phyloP scores from a whole-genome alignment of 2,888 invertebrate genomes.

The Noctua fimbriata region DNA sequence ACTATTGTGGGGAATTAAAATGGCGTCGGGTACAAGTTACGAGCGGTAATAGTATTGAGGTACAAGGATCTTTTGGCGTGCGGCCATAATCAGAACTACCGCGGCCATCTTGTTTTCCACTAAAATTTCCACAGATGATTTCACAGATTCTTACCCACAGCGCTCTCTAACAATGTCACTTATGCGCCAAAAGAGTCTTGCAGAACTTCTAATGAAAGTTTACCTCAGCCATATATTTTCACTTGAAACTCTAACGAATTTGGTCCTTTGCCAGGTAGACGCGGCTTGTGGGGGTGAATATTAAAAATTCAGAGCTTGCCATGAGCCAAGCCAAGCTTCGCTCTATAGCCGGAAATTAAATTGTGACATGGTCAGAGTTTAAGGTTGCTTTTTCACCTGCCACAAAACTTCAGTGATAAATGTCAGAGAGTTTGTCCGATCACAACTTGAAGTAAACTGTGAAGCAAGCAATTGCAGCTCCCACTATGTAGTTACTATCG shows the following conservation, averaged over 20 bases:
- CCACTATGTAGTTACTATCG: not conserved
- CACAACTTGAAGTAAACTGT: not conserved
- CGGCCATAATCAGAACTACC: not conserved
- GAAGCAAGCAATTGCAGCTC: not conserved
- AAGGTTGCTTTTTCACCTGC: conserved; percentile 14
- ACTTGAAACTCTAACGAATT: conserved; percentile 31
- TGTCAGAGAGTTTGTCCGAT: not conserved
- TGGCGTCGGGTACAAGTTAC: conserved; percentile 49
- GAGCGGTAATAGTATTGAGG: conserved; percentile 5
- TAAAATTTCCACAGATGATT: not conserved
- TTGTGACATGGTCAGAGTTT: conserved; percentile 12
- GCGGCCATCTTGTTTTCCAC: not conserved
- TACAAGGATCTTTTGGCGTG: not conserved
- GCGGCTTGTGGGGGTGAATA: conserved; percentile 28
- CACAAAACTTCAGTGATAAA: conserved; percentile 13
- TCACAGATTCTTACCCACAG: not conserved
- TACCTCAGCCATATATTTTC: conserved; percentile 31
- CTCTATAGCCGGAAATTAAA: conserved; percentile 20
- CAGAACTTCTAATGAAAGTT: not conserved
- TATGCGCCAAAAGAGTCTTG: not conserved
- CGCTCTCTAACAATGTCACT: not conserved
- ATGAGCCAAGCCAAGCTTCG: conserved; percentile 13
- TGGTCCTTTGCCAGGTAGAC: conserved; percentile 55
- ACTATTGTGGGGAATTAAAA: conserved; percentile 64
- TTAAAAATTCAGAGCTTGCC: conserved; percentile 35